Percentiles rank a stretch among this genome's conserved stretches.
phyloP scores from a whole-genome alignment of 2,888 invertebrate species.

The Phalera bucephala region DNA sequence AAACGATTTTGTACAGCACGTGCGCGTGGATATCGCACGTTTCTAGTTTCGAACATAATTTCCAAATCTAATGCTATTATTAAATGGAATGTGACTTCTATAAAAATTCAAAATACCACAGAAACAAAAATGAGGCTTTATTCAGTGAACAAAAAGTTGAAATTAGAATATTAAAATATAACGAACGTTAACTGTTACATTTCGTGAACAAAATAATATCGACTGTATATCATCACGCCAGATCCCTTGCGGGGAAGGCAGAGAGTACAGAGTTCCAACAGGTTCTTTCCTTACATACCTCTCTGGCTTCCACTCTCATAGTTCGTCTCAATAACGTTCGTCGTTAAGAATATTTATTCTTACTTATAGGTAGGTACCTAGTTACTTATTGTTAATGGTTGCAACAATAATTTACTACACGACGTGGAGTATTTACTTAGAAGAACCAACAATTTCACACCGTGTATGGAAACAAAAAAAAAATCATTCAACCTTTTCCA shows the following conservation, averaged over 20 bases:
- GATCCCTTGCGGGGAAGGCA: no score
- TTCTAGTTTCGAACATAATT: constrained; percentile 17
- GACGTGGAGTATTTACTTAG: background rate
- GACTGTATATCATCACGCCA: no score
- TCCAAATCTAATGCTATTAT: constrained; percentile 9
- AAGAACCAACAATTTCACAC: background rate
- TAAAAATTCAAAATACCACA: background rate
- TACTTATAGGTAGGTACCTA: no score
- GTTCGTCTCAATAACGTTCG: no score
- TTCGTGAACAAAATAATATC: background rate
- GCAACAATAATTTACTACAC: background rate
- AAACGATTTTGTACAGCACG: constrained; percentile 64
- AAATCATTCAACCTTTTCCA: background rate
- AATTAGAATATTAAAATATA: background rate
- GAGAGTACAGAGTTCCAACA: no score
- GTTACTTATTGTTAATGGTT: background rate
- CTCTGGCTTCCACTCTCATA: no score
- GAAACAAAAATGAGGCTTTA: background rate
- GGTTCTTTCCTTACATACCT: no score
- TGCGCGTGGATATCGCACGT: constrained; percentile 40
- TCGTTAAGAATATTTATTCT: no score
- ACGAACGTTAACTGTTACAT: background rate
- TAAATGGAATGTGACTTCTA: constrained; percentile 12
- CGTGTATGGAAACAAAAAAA: background rate
- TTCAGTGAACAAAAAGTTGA: no score